Conservation (phyloP, 2,113 vertebrate genomes). For the Eira barbara region DNA sequence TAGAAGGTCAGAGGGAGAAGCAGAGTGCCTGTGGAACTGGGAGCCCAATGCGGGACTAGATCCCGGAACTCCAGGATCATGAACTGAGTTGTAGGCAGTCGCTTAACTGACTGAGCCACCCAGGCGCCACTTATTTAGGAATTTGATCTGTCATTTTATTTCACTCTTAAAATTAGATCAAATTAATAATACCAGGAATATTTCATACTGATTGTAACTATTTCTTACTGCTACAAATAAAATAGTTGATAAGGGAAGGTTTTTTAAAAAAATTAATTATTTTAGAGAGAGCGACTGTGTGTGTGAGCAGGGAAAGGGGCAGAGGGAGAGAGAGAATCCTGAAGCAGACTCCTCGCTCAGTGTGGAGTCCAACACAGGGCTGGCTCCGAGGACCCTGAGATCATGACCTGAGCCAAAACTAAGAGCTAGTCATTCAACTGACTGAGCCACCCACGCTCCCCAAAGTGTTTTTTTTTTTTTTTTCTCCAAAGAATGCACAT, state of each 20-base stretch:
- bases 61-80: no score
- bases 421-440: background rate
- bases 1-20: no score
- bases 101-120: no score
- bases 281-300: background rate
- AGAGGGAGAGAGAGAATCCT: background rate
- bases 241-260: background rate
- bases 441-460: background rate
- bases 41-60: no score
- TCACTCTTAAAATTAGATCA: conserved; percentile 1
- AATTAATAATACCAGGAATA: background rate
- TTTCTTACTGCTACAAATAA: background rate
- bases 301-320: background rate
- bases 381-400: background rate
- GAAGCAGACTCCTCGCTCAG: background rate
- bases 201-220: background rate
- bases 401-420: background rate
- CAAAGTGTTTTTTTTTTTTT: background rate
- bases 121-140: background rate
- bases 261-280: background rate
- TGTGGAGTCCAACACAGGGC: background rate
- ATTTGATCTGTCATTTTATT: conserved; percentile 31
- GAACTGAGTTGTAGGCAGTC: no score
- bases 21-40: no score
- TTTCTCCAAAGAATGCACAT: background rate